Percentiles rank a stretch among this genome's conserved stretches.
phyloP scores from a whole-genome alignment of 2,113 vertebrate species.

The Nannospalax galili region DNA sequence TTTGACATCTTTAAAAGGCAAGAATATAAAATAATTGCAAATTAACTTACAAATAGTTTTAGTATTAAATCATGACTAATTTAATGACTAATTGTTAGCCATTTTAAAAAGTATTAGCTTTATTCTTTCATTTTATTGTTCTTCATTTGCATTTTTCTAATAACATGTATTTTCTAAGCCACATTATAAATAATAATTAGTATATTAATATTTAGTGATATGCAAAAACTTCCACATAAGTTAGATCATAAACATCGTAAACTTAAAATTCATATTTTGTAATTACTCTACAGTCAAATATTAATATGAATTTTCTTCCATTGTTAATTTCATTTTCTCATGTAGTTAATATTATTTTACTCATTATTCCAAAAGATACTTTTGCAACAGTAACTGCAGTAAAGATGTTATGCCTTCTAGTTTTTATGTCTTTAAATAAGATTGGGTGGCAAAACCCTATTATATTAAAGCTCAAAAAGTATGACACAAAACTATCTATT shows the following conservation, averaged over 20 bases:
- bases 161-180: constrained; percentile 32
- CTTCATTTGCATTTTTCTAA: constrained; percentile 25
- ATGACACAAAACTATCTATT: not conserved
- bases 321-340: constrained; percentile 40
- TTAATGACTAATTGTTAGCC: not conserved
- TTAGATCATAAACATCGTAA: not conserved
- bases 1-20: constrained; percentile 36
- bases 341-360: not conserved
- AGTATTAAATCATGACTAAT: not conserved
- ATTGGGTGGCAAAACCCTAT: not conserved
- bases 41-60: not conserved
- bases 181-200: constrained; percentile 47
- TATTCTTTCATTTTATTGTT: constrained; percentile 12
- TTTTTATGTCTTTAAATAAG: constrained; percentile 33
- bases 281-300: not conserved
- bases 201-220: not conserved
- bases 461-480: not conserved
- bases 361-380: not conserved
- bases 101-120: not conserved
- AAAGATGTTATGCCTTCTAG: not conserved
- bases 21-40: not conserved
- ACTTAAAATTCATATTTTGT: constrained; percentile 15
- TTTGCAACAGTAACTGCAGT: not conserved
- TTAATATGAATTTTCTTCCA: not conserved
- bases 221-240: constrained; percentile 10